Evolutionary conservation across 2,113 vertebrate genomes (phyloP), one percentile per base, ranked within the genome.

Genomic region (Hymenochirus boettgeri): DNA sequence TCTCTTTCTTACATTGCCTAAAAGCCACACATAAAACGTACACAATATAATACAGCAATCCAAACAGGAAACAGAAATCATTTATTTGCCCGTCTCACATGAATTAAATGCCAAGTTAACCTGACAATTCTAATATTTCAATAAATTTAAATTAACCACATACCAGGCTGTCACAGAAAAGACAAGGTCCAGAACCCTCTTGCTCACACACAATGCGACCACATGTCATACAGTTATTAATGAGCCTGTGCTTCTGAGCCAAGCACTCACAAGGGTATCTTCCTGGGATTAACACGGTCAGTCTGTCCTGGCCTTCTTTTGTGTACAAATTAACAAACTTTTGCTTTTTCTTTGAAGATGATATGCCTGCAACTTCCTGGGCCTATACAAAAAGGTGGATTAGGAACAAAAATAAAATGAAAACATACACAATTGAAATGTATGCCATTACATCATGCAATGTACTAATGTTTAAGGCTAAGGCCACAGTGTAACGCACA

Each of bases 131-230:
- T n/a, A n/a, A n/a, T n/a, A n/a, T n/a, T n/a, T n/a, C n/a, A n/a
- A n/a, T n/a, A n/a, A n/a, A n/a, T n/a, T n/a, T n/a, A n/a, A n/a
- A n/a, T n/a, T n/a, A n/a, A n/a, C 7, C 50, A 17, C 65, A 71
- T 81, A 99, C 95, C 92, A 99, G 80, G 54, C 63, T 81, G 4
- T 92, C 90, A 8, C 96, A 99, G 79, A 97, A 99, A 2, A 97
- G 77, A 74, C 96, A 99, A 22, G 93, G 94, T 1, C 96, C 96
- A 0, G 96, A 99, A 18, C 93, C 95, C 60, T 99, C 96, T 74
- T 99, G 96, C 65, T 94, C 91, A 1, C 95, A 99, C 58, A 95
- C 93, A 0, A 99, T 97, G 12, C 91, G 92, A 2, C 96, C 96
- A 0, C 96, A 99, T 27, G 76, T 84, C 77, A 96, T 71, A 77